Base-by-base conservation (phyloP, 2,113 vertebrate species). In the Malurus melanocephalus region DNA sequence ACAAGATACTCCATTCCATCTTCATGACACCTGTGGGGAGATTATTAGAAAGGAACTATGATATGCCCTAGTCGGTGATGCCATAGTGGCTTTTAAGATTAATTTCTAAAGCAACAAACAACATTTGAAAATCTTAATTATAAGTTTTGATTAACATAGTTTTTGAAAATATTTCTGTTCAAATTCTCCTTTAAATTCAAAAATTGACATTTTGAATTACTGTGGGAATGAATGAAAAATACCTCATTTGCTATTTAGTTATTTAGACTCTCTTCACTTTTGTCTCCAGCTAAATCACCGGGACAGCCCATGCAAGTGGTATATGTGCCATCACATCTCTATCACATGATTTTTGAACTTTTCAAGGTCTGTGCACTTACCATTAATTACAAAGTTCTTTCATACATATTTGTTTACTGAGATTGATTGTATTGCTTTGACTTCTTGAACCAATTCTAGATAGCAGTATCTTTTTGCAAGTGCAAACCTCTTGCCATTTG, bases 271-370 rank as follows among this genome's bases (percentile, higher is more conserved):
- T 96, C 21, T 48, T 48, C 46, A 48, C 46, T 48, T 90, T 96
- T 81, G 96, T 94, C 85, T 95, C 79, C 96, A 99, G 99, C 77
- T 83, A 98, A 99, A 97, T 98, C 98, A 79, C 92, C 97, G 84
- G 98, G 94, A 77, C 98, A 98, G 33, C 98, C 98, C 80, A 96
- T 98, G 95, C 97, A 98, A 65, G 97, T 99, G 97, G 99, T 99
- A 48, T 99, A 99, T 55, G 99, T 99, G 68, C 99, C 99, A 42
- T 99, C 99, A 32, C 99, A 99, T 96, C 97, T 99, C 89, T 99
- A 99, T 96, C 99, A 99, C 95, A 99, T 99, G 99, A 98, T 99
- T 94, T 99, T 99, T 95, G 99, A 99, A 96, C 98, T 99, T 92
- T 99, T 99, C 95, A 99, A 99, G 99, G 99, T 99, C 96, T 94